Base-by-base conservation (phyloP, 2,888 invertebrate species). In the Osmoderma eremita region DNA sequence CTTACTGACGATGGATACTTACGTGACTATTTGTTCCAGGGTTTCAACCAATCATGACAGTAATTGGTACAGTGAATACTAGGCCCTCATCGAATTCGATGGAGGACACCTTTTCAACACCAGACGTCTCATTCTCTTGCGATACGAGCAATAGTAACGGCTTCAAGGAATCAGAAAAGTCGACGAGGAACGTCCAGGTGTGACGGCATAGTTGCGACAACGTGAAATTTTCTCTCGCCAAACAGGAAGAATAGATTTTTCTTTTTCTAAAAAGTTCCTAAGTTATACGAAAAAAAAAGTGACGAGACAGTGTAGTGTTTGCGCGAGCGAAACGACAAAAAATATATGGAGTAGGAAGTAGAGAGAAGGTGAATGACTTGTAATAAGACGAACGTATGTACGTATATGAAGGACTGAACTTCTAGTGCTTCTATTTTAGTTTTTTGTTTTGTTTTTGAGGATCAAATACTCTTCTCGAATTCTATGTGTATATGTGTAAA, bases 151-250 rank as follows among this genome's bases (percentile, higher is more conserved):
- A 67, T 65, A 73, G 73, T n/a, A n/a, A n/a, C 69, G 76, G 75
- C 71, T 75, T 75, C 70, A 75, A 75, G 70, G 76, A 77, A 70
- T 73, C 72, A 56, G 78, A 79, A 71, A 78, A 82, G 74, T 77
- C 78, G 72, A 74, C 78, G 73, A 73, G 79, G 72, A 77, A 85
- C 69, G 87, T 88, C 71, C 86, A 88, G 71, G 88, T 88, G 85
- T 88, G 88, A 88, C 88, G 86, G 83, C 87, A 87, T 79, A 86
- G 86, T 80, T 85, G 85, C 76, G 86, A 86, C 78, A 84, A 85
- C 83, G 83, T 86, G 80, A 85, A 85, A 75, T 80, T 84, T 73
- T 84, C 85, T 81, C 84, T 84, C 76, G 78, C 77, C 83, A 84
- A 85, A 81, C 82, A 73, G 73, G 74, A 78, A 74, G 76, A 75